Percentiles rank a stretch among this genome's conserved stretches.
Evolutionary conservation across 2,797 vertebrate species (phyloP).

Genomic region (Manis javanica): DNA sequence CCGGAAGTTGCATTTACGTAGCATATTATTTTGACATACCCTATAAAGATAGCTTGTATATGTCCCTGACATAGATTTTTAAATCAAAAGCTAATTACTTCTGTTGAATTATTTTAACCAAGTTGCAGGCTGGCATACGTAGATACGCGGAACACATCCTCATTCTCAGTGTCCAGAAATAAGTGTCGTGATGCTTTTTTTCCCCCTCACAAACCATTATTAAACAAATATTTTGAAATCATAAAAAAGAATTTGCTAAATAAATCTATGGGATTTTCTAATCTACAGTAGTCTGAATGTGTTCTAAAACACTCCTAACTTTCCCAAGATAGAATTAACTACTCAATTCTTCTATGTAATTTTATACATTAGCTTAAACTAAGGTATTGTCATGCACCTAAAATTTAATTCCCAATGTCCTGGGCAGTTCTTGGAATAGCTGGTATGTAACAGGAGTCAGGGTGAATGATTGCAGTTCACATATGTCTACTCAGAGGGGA

Average conservation of each 20-base stretch:
- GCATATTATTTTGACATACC: slow-evolving; percentile 49
- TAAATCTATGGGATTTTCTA: neutral
- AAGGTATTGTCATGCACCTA: neutral
- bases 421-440: neutral
- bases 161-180: neutral
- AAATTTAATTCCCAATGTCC: fast-evolving
- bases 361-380: neutral
- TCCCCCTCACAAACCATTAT: neutral
- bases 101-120: slow-evolving; percentile 54
- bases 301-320: neutral
- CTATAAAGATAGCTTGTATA: slow-evolving; percentile 60
- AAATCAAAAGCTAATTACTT: slow-evolving; percentile 52
- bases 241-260: neutral
- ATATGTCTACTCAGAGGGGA: neutral
- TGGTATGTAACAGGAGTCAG: fast-evolving
- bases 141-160: neutral
- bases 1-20: slow-evolving; percentile 35
- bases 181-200: neutral
- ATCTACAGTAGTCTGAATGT: neutral
- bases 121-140: neutral
- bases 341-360: neutral
- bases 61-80: slow-evolving; percentile 52
- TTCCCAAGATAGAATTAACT: neutral
- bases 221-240: slow-evolving; percentile 17
- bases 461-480: neutral